Evolutionary conservation across 2,113 vertebrate genomes (phyloP), one percentile per base, ranked within the genome.

Genomic region (Trichomycterus rosablanca): DNA sequence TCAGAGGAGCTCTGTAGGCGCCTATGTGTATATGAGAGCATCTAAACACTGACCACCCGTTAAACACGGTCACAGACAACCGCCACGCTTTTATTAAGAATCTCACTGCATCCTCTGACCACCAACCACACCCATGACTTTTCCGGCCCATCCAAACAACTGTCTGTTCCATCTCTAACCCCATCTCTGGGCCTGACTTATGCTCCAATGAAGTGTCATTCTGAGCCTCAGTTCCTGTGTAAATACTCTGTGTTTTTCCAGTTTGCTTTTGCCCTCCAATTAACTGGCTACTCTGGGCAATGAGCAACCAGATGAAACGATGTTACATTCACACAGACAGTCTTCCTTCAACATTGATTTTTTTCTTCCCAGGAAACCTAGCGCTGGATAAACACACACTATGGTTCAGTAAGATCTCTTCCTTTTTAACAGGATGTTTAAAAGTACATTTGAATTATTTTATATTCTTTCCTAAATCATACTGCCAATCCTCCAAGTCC

Each of bases 161-260:
- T 1, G 26, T 9, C 39, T 24, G 6, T 30, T 28, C 14, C 24
- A 39, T 61, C 24, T 48, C 24, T 18, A 20, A 32, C 20, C 34
- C 26, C 24, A 51, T 34, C 32, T 48, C 10, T 63, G 15, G 42
- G 9, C 34, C 30, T 14, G 15, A 14, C 37, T 40, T 40, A n/a
- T 40, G 37, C 37, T n/a, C 1, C 7, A 40, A 40, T 40, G 37
- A 40, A n/a, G n/a, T 11, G 37, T 46, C 50, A 61, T 40, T 51
- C 12, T 69, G 44, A 69, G 35, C 32, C 32, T 56, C 5, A 34
- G 59, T 44, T 58, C 55, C 51, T 50, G 37, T 32, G 51, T 71
- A 61, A 71, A 61, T 50, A 66, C 44, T 46, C 12, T 26, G 45
- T 55, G 18, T 65, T 59, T 59, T 54, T 57, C 55, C 42, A 34